phyloP scores from a whole-genome alignment of 2,797 vertebrate genomes.

The Borostomias antarcticus region DNA sequence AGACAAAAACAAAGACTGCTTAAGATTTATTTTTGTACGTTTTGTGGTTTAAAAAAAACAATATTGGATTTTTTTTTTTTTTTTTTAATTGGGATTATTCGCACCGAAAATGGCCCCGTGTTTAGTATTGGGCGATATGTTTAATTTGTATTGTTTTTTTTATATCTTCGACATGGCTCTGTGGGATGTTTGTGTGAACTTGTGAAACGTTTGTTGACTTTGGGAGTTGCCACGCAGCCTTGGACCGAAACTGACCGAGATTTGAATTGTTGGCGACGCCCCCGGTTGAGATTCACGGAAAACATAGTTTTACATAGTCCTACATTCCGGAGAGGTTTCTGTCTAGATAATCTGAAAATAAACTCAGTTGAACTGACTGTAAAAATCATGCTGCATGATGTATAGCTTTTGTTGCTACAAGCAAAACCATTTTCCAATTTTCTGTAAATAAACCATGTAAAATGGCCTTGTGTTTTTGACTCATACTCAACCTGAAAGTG shows the following conservation, averaged over 20 bases:
- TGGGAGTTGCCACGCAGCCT: neutral
- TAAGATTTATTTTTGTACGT: neutral
- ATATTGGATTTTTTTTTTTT: neutral
- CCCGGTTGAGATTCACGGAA: too few relatives aligned
- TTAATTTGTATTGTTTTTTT: neutral
- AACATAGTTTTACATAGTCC: too few relatives aligned
- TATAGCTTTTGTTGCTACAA: neutral
- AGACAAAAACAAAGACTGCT: slow-evolving; percentile 48
- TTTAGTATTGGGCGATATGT: neutral
- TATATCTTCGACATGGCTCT: neutral
- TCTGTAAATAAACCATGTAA: slow-evolving; percentile 29
- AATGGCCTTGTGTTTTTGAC: neutral
- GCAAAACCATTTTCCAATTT: neutral
- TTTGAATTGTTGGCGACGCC: neutral
- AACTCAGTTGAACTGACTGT: neutral
- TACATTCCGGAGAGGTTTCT: too few relatives aligned
- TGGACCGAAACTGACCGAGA: neutral
- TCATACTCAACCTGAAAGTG: too few relatives aligned
- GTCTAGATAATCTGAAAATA: too few relatives aligned
- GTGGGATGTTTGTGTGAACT: neutral
- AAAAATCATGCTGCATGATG: too few relatives aligned
- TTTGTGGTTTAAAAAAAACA: neutral
- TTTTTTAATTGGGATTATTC: neutral
- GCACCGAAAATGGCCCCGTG: neutral
- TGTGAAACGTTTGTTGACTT: neutral